Conservation (phyloP, 2,888 invertebrate genomes). For the Therioaphis trifolii region DNA sequence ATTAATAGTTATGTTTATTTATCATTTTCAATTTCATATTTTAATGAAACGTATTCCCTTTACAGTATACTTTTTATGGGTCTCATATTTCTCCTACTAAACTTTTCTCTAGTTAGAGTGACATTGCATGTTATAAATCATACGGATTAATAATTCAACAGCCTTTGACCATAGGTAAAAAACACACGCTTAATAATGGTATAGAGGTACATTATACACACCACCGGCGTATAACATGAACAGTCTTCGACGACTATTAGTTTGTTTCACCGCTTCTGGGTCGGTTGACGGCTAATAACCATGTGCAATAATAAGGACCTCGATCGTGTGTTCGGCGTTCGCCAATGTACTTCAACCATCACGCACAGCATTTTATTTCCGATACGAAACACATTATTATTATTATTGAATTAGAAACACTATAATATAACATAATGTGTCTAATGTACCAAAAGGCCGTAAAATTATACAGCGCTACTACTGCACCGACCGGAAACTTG, state of each 20-base stretch:
- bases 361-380: conserved; percentile 51
- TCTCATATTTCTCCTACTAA: conserved; percentile 21
- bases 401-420: conserved; percentile 6
- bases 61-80: neutral
- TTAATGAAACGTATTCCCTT: neutral
- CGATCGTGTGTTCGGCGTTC: conserved; percentile 18
- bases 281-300: conserved; percentile 45
- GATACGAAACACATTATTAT: conserved; percentile 22
- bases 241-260: conserved; percentile 46
- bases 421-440: conserved; percentile 5
- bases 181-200: conserved; percentile 47
- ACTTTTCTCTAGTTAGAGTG: conserved; percentile 49
- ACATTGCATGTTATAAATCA: conserved; percentile 58
- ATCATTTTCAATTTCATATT: no score
- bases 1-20: no score
- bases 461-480: conserved; percentile 6
- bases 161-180: conserved; percentile 46
- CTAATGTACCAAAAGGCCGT: neutral
- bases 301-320: conserved; percentile 48
- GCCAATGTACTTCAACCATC: conserved; percentile 45
- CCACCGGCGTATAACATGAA: conserved; percentile 20
- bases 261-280: conserved; percentile 39
- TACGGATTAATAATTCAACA: conserved; percentile 56
- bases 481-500: neutral
- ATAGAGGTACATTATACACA: neutral